A percentile compares a stretch with the other conserved stretches of the same genome.
These are phyloP conservation scores for Patella depressa DNA, from an alignment of 2,888 invertebrate species.

Conservation along the genomic window DNA sequence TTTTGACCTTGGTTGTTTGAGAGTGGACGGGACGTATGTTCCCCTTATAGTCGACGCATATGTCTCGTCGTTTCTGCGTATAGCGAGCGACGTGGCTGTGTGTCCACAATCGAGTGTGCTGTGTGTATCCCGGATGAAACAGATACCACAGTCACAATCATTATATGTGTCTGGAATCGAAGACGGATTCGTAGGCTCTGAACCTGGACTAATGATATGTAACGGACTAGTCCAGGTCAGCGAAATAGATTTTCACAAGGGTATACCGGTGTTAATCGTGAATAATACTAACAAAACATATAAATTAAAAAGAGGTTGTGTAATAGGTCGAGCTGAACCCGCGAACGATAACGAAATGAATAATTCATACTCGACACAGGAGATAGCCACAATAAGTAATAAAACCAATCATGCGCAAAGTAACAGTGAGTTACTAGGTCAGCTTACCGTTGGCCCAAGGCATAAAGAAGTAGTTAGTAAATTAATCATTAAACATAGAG, in stretches of 20 bases:
- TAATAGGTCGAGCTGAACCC: neutral
- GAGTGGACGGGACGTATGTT: neutral
- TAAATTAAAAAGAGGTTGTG: conserved; percentile 9
- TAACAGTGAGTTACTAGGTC: neutral
- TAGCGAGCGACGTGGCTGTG: no score
- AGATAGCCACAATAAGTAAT: neutral
- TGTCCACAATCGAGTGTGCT: no score
- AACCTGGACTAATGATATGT: neutral
- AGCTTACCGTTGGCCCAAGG: neutral
- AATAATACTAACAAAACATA: neutral
- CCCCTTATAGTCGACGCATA: neutral
- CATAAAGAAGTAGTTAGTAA: neutral
- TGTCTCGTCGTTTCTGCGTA: neutral
- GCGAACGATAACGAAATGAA: neutral
- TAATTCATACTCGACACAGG: neutral
- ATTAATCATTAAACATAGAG: neutral
- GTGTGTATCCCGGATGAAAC: no score
- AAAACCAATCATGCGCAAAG: neutral
- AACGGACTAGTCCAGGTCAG: neutral
- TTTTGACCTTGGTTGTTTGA: neutral
- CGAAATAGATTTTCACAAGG: neutral
- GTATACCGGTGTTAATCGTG: neutral
- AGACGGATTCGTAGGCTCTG: neutral
- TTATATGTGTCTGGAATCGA: neutral
- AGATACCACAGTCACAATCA: no score